Evolutionary conservation across 2,113 vertebrate species (phyloP).

Genomic region (Stercorarius parasiticus): DNA sequence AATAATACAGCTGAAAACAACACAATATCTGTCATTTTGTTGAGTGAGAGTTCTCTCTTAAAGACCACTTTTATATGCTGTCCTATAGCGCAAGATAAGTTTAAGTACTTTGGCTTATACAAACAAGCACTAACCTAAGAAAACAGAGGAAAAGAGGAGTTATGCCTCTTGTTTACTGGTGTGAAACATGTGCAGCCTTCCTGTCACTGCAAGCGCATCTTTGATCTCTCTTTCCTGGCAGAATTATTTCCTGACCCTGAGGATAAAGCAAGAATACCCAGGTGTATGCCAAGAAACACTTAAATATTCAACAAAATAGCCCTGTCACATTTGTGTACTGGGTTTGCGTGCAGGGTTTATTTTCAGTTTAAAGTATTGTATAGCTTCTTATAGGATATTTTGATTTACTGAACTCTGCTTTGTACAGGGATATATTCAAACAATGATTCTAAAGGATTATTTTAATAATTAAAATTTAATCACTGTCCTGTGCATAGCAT

Average conservation of each 20-base stretch:
- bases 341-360: neutral
- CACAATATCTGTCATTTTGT: neutral
- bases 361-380: neutral
- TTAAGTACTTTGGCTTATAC: neutral
- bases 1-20: neutral
- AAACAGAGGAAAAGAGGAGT: neutral
- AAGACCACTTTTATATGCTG: neutral
- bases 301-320: neutral
- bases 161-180: neutral
- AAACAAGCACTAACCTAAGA: neutral
- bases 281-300: neutral
- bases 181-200: neutral
- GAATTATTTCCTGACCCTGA: neutral
- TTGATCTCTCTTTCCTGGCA: neutral
- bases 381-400: neutral
- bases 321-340: accelerated
- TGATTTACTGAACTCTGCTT: neutral
- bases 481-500: neutral
- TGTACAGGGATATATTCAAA: neutral
- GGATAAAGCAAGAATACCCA: neutral
- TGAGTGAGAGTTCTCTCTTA: neutral
- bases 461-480: neutral
- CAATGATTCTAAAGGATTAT: neutral
- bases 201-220: neutral
- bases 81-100: neutral